Evolutionary conservation across 2,797 vertebrate species (phyloP).

Genomic region (Cercopithecus diana): DNA sequence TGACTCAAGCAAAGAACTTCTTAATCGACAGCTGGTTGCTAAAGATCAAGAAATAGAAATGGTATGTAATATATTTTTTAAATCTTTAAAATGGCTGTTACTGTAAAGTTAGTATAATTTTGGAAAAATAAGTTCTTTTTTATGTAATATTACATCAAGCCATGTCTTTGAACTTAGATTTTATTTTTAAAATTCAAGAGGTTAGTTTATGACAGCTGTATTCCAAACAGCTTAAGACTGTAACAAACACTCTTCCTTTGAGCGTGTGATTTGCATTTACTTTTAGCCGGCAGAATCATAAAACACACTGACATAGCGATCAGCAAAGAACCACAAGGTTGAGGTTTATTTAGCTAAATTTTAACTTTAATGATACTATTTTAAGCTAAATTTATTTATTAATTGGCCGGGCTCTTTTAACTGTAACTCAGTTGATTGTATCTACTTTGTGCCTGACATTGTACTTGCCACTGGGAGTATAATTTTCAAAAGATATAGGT

Average conservation of each 20-base stretch:
- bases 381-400: slow-evolving; percentile 37
- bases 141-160: neutral
- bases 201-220: slow-evolving; percentile 25
- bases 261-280: slow-evolving; percentile 29
- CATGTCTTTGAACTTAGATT: slow-evolving; percentile 41
- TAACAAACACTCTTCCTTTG: slow-evolving; percentile 33
- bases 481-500: neutral
- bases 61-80: slow-evolving; percentile 73
- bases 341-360: slow-evolving; percentile 25
- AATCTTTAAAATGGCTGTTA: neutral
- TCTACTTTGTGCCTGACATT: neutral
- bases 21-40: slow-evolving; percentile 82
- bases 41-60: slow-evolving; percentile 84
- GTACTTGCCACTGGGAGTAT: neutral
- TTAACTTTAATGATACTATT: neutral
- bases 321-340: neutral
- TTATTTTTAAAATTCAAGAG: slow-evolving; percentile 43
- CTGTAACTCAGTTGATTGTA: neutral
- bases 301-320: neutral
- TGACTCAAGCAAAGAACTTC: slow-evolving; percentile 85
- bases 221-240: slow-evolving; percentile 17
- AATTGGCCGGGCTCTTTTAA: neutral
- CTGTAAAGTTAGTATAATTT: neutral
- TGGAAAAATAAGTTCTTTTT: slow-evolving; percentile 21
- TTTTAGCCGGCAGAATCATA: slow-evolving; percentile 44